A percentile compares a stretch with the other conserved stretches of the same genome.
Conservation (phyloP, 2,797 vertebrate genomes). For the Oreonectes daqikongensis region DNA sequence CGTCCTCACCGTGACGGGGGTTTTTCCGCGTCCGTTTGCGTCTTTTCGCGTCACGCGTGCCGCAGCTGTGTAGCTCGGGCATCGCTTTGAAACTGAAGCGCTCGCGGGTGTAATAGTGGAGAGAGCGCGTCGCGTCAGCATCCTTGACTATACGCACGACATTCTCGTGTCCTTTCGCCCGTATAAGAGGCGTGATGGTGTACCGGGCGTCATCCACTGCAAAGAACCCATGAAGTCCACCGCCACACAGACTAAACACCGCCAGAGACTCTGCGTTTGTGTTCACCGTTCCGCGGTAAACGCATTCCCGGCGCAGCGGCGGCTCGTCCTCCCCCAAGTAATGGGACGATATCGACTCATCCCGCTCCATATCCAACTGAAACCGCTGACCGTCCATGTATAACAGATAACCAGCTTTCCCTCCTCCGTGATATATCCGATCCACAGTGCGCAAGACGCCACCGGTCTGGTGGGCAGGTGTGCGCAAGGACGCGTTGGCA, state of each 20-base stretch:
- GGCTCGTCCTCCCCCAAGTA: slow-evolving; percentile 61
- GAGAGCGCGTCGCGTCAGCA: slow-evolving; percentile 70
- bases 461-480: slow-evolving; percentile 74
- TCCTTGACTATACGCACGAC: slow-evolving; percentile 76
- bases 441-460: slow-evolving; percentile 86
- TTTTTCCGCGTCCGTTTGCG: slow-evolving; percentile 49
- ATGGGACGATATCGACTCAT: slow-evolving; percentile 76
- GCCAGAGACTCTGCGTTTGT: slow-evolving; percentile 87
- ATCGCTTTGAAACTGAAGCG: slow-evolving; percentile 75
- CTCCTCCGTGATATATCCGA: slow-evolving; percentile 88
- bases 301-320: slow-evolving; percentile 76
- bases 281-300: slow-evolving; percentile 90
- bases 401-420: slow-evolving; percentile 88
- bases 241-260: slow-evolving; percentile 86
- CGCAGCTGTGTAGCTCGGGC: slow-evolving; percentile 40
- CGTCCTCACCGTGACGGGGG: neutral
- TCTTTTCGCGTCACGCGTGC: slow-evolving; percentile 61
- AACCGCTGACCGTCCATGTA: slow-evolving; percentile 86
- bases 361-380: slow-evolving; percentile 90
- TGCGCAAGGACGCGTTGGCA: slow-evolving; percentile 69
- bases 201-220: slow-evolving; percentile 86
- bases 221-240: slow-evolving; percentile 89
- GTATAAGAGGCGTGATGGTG: slow-evolving; percentile 79
- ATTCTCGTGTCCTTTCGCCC: slow-evolving; percentile 65
- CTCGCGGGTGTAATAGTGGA: slow-evolving; percentile 81